Evolutionary conservation across 2,113 vertebrate species (phyloP), one percentile per base, ranked within the genome.

Genomic region (Myotis lucifugus): DNA sequence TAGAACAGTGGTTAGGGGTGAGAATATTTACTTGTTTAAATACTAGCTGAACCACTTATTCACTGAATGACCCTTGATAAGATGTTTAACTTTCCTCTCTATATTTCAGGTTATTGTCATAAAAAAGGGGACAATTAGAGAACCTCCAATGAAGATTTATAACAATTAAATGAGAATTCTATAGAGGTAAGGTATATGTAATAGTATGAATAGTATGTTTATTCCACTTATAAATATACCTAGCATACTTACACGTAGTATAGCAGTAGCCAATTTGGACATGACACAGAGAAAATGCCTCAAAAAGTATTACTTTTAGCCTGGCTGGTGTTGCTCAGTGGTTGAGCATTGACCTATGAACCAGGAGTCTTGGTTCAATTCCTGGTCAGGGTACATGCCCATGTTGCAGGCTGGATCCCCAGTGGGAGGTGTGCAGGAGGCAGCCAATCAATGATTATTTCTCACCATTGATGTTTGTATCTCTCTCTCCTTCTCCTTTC

Each of bases 81-180:
- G 4, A 77, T 74, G 17, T 8, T 92, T 61, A 70, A 52, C 32
- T 88, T 76, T 86, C 42, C 19, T 87, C 2, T 76, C 9, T 40
- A 9, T 8, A 10, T 25, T 78, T 94, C 27, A 66, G 42, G 2
- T 82, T 56, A 93, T 70, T 25, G 50, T 50, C 18, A 56, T 42
- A 46, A 66, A 91, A 93, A 52, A 32, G 12, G 4, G 17, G 6
- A n/a, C 12, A 87, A 25, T 70, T 83, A 34, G 4, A 67, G 29
- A 90, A 46, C 3, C 2, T 59, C 2, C 11, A 8, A 70, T 32
- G 18, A 74, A 74, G 0, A 12, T 50, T 61, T 64, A 34, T 66
- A n/a, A 88, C 8, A 21, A 72, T 89, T 92, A 52, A 92, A 61
- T 52, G 37, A 85, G 9, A 91, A 91, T 79, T 88, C 32, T 19